phyloP scores from a whole-genome alignment of 2,888 invertebrate species.

The Caenorhabditis becei region DNA sequence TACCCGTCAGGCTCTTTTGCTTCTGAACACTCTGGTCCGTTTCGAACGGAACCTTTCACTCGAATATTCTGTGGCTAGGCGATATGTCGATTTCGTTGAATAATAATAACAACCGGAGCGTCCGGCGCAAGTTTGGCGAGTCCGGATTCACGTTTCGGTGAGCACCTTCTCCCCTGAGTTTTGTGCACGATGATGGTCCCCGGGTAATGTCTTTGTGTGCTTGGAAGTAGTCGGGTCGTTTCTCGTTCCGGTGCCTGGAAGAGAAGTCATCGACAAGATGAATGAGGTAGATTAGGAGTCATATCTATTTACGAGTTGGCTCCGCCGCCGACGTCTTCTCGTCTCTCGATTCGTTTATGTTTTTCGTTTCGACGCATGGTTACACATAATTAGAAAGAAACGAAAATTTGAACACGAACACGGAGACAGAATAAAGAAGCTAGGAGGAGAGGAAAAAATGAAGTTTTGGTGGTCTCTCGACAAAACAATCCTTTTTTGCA shows the following conservation, averaged over 20 bases:
- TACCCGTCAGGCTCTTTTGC: neutral
- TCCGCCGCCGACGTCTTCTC: constrained; percentile 4
- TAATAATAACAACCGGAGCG: constrained; percentile 59
- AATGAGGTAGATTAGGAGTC: constrained; percentile 44
- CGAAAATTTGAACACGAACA: constrained; percentile 5
- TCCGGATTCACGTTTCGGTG: constrained; percentile 64
- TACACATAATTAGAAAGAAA: constrained; percentile 32
- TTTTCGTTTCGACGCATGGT: constrained; percentile 47
- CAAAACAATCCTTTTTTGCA: constrained; percentile 82
- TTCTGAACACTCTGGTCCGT: constrained; percentile 4
- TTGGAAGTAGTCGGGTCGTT: neutral
- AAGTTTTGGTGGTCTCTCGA: neutral
- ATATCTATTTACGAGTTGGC: constrained; percentile 47
- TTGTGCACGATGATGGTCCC: neutral
- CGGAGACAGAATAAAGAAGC: constrained; percentile 4
- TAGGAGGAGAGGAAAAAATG: neutral
- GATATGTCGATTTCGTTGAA: constrained; percentile 55
- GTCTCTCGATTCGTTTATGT: constrained; percentile 38
- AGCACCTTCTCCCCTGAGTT: constrained; percentile 1
- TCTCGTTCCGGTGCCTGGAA: constrained; percentile 4
- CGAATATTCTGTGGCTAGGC: constrained; percentile 14
- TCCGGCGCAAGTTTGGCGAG: constrained; percentile 65
- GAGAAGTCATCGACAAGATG: constrained; percentile 40
- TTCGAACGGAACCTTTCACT: neutral
- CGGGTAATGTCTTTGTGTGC: constrained; percentile 18